Conservation (phyloP, 2,113 vertebrate genomes). For the Siniperca chuatsi region DNA sequence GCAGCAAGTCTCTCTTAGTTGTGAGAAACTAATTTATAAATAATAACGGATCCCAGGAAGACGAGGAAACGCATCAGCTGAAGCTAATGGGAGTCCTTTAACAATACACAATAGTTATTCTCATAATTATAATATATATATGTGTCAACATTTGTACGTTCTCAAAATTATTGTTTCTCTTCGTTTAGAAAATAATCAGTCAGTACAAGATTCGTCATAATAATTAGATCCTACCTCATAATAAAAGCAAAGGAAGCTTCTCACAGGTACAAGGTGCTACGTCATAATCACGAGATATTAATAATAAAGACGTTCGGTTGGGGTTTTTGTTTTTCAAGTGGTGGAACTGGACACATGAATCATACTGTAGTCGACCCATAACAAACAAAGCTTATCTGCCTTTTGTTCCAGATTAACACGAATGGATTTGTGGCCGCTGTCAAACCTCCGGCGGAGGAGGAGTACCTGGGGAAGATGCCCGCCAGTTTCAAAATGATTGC, state of each 20-base stretch:
- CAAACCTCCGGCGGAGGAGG: conserved; percentile 79
- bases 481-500: conserved; percentile 87
- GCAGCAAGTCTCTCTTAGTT: not conserved
- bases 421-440: conserved; percentile 90
- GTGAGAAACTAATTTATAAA: not conserved
- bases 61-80: not conserved
- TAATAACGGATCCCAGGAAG: not conserved
- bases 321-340: no score
- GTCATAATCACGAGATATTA: no score
- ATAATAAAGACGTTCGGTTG: no score
- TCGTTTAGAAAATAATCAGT: not conserved
- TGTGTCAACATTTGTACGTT: not conserved
- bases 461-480: conserved; percentile 88
- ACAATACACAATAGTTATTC: not conserved
- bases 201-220: not conserved
- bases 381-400: not conserved
- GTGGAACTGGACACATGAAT: no score
- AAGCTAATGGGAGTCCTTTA: not conserved
- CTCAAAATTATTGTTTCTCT: not conserved
- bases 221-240: not conserved
- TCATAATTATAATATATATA: not conserved
- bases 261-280: not conserved
- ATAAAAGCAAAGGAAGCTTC: not conserved
- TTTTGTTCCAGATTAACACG: conserved; percentile 86
- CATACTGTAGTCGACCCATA: not conserved